A percentile compares a stretch with the other conserved stretches of the same genome.
These are phyloP conservation scores for Acanthurus leucopareius DNA, from an alignment of 2,797 vertebrate genomes.

Conservation along the genomic window DNA sequence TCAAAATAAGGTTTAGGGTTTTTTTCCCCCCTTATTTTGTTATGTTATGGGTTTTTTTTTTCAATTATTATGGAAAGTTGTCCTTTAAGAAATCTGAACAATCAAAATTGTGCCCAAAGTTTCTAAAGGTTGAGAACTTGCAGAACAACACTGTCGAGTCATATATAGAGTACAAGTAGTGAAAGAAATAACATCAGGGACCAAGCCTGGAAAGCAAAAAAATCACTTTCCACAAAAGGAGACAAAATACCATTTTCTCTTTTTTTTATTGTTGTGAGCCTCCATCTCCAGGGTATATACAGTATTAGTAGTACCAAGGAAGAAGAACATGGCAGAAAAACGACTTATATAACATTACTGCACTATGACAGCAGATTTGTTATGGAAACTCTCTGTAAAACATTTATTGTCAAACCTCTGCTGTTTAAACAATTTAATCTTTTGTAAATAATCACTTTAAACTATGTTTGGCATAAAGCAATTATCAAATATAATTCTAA, in stretches of 20 bases:
- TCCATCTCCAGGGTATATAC: constrained; percentile 18
- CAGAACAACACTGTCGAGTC: constrained; percentile 14
- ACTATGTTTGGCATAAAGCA: background rate
- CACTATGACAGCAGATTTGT: constrained; percentile 14
- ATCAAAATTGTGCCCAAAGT: too few species aligned
- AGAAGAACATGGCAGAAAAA: constrained; percentile 18
- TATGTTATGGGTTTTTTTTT: background rate
- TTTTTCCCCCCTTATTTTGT: background rate
- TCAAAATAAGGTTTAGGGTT: background rate
- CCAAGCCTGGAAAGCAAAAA: constrained; percentile 18
- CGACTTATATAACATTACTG: constrained; percentile 37
- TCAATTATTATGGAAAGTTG: background rate
- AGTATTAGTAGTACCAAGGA: constrained; percentile 16
- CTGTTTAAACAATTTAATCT: background rate
- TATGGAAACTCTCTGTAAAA: background rate
- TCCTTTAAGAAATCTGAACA: background rate
- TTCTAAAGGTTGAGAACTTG: background rate
- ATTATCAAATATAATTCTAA: background rate
- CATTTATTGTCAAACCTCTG: background rate
- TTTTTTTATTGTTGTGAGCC: constrained; percentile 24
- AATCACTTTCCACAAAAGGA: constrained; percentile 28
- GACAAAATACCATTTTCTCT: constrained; percentile 28
- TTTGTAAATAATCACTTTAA: constrained; percentile 7
- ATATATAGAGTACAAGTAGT: constrained; percentile 25
- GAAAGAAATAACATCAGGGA: constrained; percentile 16